A percentile compares a stretch with the other conserved stretches of the same genome.
Evolutionary conservation across 2,113 vertebrate genomes (phyloP).

Genomic region (Crotophaga sulcirostris): DNA sequence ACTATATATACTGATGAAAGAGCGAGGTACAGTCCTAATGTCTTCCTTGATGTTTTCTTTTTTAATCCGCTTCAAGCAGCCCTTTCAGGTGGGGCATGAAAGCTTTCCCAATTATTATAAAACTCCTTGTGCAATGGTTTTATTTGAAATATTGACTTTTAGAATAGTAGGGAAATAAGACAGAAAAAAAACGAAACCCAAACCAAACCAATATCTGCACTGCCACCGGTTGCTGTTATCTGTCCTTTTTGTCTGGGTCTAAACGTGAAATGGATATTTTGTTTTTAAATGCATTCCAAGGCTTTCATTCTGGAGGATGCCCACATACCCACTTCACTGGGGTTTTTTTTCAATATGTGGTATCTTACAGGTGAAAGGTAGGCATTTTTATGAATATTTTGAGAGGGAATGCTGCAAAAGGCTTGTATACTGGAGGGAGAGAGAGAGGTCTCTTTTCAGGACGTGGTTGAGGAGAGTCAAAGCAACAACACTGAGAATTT

Average conservation of each 20-base stretch:
- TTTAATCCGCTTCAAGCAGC: constrained; percentile 33
- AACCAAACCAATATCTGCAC: not conserved
- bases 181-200: too few species aligned
- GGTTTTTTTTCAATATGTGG: not conserved
- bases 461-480: not conserved
- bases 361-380: not conserved
- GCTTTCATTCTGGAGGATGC: not conserved
- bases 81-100: constrained; percentile 17
- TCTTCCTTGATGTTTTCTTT: constrained; percentile 38
- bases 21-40: constrained; percentile 10
- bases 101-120: not conserved
- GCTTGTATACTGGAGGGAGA: not conserved
- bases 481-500: not conserved
- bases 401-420: not conserved
- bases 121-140: not conserved
- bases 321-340: not conserved
- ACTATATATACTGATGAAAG: constrained; percentile 59
- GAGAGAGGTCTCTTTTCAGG: not conserved
- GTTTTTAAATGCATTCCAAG: not conserved
- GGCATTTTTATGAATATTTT: not conserved
- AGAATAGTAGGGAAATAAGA: not conserved
- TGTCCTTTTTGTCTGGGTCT: not conserved
- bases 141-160: not conserved
- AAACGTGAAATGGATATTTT: not conserved
- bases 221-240: not conserved